Evolutionary conservation across 2,888 invertebrate species (phyloP), one percentile per base, ranked within the genome.

Genomic region (Hololepta plana): DNA sequence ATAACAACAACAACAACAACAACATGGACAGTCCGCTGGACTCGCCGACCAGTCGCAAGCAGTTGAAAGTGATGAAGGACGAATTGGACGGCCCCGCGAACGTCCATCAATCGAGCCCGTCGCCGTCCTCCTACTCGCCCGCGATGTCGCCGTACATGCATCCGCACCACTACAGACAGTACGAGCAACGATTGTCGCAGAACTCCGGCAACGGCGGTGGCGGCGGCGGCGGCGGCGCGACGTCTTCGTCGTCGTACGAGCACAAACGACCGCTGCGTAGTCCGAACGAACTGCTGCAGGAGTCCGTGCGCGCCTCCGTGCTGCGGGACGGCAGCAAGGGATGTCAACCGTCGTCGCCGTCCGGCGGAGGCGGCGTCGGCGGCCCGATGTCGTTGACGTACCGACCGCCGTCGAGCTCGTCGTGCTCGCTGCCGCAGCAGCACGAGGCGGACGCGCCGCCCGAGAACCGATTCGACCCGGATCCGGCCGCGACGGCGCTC

Each of bases 281-380:
- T 52, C 52, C 68, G 15, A 55, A 46, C 38, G 59, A 70, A 49
- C 64, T 58, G 49, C 64, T 71, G 19, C 61, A 72, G 41, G 72
- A 73, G 39, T 59, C 65, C 12, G 53, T 46, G 15, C 59, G 73
- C 37, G 72, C 71, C 23, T 72, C 72, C 33, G 75, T 75, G 10
- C 47, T 75, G 38, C 57, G 74, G 30, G 74, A 74, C 44, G 67
- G 67, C 17, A 58, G 45, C 31, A 48, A 71, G 56, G 68, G 44
- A n/a, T 45, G 57, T 45, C 33, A 57, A 36, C 57, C 60, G 23
- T 55, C 55, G 32, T 62, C 62, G 19, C 55, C 60, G 19, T 28
- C 60, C 65, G 43, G 46, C 59, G 45, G 33, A 57, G 52, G 32
- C 60, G 55, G 53, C 57, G 53, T 53, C 45, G 28, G 55, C 20